Evolutionary conservation across 2,797 vertebrate genomes (phyloP).

Genomic region (Galago senegalensis): DNA sequence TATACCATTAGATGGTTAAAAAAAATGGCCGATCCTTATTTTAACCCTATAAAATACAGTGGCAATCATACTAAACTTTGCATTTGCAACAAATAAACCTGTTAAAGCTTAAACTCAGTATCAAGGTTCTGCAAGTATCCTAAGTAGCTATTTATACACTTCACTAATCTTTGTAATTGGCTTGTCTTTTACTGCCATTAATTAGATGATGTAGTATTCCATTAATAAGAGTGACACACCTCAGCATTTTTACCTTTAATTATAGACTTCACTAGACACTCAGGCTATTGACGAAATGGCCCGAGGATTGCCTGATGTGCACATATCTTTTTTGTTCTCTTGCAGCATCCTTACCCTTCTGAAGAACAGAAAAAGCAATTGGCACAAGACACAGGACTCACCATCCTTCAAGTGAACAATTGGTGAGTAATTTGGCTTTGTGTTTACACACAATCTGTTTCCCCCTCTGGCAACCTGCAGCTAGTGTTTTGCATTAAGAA

Average conservation of each 20-base stretch:
- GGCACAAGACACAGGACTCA: slow-evolving; percentile 99
- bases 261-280: slow-evolving; percentile 89
- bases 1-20: neutral
- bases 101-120: slow-evolving; percentile 89
- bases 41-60: slow-evolving; percentile 57
- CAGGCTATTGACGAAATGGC: slow-evolving; percentile 86
- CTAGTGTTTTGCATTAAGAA: slow-evolving; percentile 92
- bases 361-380: slow-evolving; percentile 99
- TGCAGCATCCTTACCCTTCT: slow-evolving; percentile 99
- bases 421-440: slow-evolving; percentile 93
- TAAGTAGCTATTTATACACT: slow-evolving; percentile 97
- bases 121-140: slow-evolving; percentile 91
- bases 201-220: slow-evolving; percentile 98
- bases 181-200: slow-evolving; percentile 98
- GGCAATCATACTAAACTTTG: slow-evolving; percentile 73
- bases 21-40: neutral
- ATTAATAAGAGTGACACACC: slow-evolving; percentile 96
- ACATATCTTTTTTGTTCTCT: slow-evolving; percentile 87
- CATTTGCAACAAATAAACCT: slow-evolving; percentile 88
- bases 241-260: slow-evolving; percentile 94
- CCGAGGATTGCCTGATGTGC: slow-evolving; percentile 82
- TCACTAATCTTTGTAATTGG: slow-evolving; percentile 99
- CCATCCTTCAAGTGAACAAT: slow-evolving; percentile 99
- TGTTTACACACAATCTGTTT: slow-evolving; percentile 90
- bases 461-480: slow-evolving; percentile 88